Percentiles rank a stretch among this genome's conserved stretches.
Conservation (phyloP, 2,888 invertebrate species). For the Melinopterus prodromus region DNA sequence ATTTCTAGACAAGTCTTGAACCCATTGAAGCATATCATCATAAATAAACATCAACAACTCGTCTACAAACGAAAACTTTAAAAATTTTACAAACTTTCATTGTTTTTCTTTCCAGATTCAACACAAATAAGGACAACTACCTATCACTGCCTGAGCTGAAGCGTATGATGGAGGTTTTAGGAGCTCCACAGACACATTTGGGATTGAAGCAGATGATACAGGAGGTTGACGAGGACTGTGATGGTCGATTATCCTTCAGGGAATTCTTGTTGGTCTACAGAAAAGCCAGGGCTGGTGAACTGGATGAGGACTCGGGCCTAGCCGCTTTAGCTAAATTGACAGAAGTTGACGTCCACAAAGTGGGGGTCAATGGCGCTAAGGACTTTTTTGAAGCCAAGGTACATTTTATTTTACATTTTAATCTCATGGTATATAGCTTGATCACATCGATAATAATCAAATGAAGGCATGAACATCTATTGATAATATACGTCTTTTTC, state of each 20-base stretch:
- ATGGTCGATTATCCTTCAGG: conserved; percentile 88
- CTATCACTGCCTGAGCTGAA: conserved; percentile 91
- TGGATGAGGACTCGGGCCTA: conserved; percentile 86
- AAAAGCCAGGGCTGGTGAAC: conserved; percentile 91
- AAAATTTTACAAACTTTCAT: not conserved
- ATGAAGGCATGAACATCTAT: not conserved
- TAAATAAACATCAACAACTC: no score
- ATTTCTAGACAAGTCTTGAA: no score
- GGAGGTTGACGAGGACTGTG: conserved; percentile 87
- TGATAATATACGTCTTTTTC: not conserved
- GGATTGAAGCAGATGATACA: conserved; percentile 95
- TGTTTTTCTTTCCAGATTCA: conserved; percentile 74
- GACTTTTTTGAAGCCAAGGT: conserved; percentile 96
- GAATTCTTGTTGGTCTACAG: conserved; percentile 85
- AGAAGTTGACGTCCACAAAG: conserved; percentile 93
- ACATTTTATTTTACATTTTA: conserved; percentile 40
- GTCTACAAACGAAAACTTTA: no score
- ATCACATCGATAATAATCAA: not conserved
- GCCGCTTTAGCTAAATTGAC: conserved; percentile 85
- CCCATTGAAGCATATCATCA: no score
- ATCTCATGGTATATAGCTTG: not conserved
- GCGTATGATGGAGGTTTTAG: conserved; percentile 95
- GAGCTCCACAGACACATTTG: conserved; percentile 95
- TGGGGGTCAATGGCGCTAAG: conserved; percentile 94
- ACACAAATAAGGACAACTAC: conserved; percentile 87